Conservation (phyloP, 64 coral and sea anemone species). For the Stylophora pistillata region DNA sequence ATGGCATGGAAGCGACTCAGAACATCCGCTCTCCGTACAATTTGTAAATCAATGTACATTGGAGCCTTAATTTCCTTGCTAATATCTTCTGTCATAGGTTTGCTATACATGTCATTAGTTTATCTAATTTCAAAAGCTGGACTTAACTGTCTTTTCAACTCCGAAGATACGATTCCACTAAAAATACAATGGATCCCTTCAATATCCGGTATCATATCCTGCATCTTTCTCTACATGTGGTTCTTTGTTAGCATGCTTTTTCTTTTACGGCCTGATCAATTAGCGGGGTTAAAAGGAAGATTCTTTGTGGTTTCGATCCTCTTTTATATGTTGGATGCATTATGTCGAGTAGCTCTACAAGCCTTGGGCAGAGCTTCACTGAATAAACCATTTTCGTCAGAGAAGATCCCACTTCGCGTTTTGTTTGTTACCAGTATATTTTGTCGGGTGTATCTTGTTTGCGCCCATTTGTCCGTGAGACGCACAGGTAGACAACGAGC, state of each 20-base stretch:
- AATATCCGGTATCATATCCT: not conserved
- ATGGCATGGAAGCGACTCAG: conserved; percentile 27
- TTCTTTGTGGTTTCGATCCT: not conserved
- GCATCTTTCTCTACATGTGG: not conserved
- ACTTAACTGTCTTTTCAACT: not conserved
- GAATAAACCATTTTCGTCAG: too few relatives aligned
- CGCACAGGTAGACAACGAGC: not conserved
- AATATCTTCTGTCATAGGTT: not conserved
- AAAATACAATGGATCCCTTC: not conserved
- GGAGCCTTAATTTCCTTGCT: not conserved
- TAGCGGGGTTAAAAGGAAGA: not conserved
- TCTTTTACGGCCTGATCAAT: not conserved
- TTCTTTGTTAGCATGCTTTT: not conserved
- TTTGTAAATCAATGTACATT: conserved; percentile 27
- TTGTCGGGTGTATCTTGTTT: not conserved
- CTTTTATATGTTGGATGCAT: not conserved
- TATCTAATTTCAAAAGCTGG: not conserved
- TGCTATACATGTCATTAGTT: not conserved
- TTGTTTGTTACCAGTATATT: not conserved
- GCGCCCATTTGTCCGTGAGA: not conserved
- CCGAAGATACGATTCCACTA: not conserved
- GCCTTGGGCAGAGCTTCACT: not conserved
- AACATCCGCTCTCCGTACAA: not conserved
- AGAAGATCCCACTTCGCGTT: not conserved
- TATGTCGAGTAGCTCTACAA: not conserved